Evolutionary conservation across 2,888 invertebrate genomes (phyloP).

Genomic region (Trichogramma dendrolimi): DNA sequence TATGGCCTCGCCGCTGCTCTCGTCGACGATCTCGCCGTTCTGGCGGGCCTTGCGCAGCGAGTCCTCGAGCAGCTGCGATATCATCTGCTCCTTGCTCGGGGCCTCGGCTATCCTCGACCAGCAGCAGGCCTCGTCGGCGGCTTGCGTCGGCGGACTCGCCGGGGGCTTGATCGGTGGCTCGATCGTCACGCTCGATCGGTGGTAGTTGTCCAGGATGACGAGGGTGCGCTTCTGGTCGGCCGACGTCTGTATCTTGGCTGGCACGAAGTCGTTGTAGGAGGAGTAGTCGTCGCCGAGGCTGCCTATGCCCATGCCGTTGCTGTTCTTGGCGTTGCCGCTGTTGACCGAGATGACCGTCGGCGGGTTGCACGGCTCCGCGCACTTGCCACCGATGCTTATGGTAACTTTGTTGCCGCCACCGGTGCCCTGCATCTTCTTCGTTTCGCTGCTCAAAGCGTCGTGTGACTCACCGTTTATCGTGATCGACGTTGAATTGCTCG

Average conservation of each 20-base stretch:
- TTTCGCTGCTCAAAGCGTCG: slow-evolving; percentile 14
- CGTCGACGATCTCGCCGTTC: slow-evolving; percentile 46
- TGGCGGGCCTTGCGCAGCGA: slow-evolving; percentile 46
- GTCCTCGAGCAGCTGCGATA: slow-evolving; percentile 47
- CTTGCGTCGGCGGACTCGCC: slow-evolving; percentile 7
- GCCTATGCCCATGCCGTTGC: not conserved
- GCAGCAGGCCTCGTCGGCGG: slow-evolving; percentile 9
- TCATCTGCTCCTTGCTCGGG: slow-evolving; percentile 39
- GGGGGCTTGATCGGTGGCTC: slow-evolving; percentile 10
- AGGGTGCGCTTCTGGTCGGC: slow-evolving; percentile 44
- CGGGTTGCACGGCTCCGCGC: slow-evolving; percentile 41
- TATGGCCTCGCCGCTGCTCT: slow-evolving; percentile 48
- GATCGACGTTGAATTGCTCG: slow-evolving; percentile 54
- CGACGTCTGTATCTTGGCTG: slow-evolving; percentile 39
- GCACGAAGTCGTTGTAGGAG: not conserved
- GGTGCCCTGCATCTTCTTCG: slow-evolving; percentile 16
- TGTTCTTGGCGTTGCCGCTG: slow-evolving; percentile 28
- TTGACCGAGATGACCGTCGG: slow-evolving; percentile 50
- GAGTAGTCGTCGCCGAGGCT: not conserved
- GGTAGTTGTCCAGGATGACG: slow-evolving; percentile 48
- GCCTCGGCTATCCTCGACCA: slow-evolving; percentile 16
- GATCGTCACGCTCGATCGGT: slow-evolving; percentile 32
- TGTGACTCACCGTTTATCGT: slow-evolving; percentile 42
- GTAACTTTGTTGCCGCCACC: slow-evolving; percentile 49
- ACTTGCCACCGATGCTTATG: slow-evolving; percentile 53